These are phyloP conservation scores for Pteruthius melanotis DNA, from an alignment of 2,113 vertebrate species.

Conservation along the genomic window DNA sequence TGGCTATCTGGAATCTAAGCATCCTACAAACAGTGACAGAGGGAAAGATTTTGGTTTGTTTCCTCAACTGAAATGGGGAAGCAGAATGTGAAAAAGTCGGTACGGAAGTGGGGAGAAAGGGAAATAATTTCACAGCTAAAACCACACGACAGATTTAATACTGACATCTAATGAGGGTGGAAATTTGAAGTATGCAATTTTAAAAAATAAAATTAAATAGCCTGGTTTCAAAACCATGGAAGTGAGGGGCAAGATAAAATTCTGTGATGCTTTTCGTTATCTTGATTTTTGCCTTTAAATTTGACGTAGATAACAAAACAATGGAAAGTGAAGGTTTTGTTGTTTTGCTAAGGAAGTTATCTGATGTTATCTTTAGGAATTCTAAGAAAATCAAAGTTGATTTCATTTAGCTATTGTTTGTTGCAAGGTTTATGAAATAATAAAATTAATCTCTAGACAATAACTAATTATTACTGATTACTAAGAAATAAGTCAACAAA, in stretches of 20 bases:
- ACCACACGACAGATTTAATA: not conserved
- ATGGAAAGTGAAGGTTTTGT: not conserved
- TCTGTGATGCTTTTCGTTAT: not conserved
- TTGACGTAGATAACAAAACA: not conserved
- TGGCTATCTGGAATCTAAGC: not conserved
- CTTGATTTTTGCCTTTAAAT: slow-evolving; percentile 14
- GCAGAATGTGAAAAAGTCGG: not conserved
- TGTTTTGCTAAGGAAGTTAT: slow-evolving; percentile 16
- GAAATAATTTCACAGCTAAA: not conserved
- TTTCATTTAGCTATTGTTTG: slow-evolving; percentile 52
- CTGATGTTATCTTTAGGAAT: slow-evolving; percentile 6
- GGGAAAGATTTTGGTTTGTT: not conserved
- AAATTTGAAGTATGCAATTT: not conserved
- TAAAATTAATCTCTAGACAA: slow-evolving; percentile 70
- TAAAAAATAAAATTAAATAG: not conserved
- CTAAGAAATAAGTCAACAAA: slow-evolving; percentile 80
- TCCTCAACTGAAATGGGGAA: not conserved
- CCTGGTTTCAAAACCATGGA: not conserved
- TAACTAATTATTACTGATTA: slow-evolving; percentile 79
- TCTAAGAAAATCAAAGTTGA: slow-evolving; percentile 32
- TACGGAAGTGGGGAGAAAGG: not conserved
- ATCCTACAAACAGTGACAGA: not conserved
- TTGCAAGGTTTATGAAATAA: slow-evolving; percentile 57
- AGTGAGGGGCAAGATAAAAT: not conserved
- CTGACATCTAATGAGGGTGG: not conserved